A percentile compares a stretch with the other conserved stretches of the same genome.
Conservation (phyloP, 2,797 vertebrate species). For the Pyrocephalus nanus region DNA sequence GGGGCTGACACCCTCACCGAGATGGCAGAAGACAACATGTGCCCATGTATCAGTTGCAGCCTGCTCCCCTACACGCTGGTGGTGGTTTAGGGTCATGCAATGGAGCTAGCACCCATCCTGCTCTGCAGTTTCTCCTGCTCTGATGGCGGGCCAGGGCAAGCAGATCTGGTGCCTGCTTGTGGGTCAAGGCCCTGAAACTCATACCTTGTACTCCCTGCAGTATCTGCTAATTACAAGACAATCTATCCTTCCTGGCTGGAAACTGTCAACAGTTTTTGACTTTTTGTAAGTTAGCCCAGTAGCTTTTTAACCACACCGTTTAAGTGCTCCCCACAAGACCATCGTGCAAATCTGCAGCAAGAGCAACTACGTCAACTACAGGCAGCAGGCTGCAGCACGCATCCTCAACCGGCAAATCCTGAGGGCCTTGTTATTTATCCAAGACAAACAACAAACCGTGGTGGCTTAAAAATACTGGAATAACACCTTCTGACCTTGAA, state of each 20-base stretch:
- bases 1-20: not conserved
- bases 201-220: not conserved
- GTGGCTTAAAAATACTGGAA: slow-evolving; percentile 1
- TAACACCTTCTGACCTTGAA: not conserved
- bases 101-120: not conserved
- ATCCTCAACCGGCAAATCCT: not conserved
- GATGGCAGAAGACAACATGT: not conserved
- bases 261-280: not conserved
- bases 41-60: not conserved
- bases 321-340: not conserved
- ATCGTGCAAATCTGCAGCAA: not conserved
- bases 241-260: not conserved
- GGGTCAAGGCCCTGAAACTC: not conserved
- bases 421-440: not conserved
- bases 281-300: not conserved
- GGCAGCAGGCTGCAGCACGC: not conserved
- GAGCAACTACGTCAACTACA: not conserved
- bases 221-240: not conserved
- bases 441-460: not conserved
- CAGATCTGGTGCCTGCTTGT: not conserved
- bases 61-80: accelerated
- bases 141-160: not conserved
- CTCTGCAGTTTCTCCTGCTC: not conserved
- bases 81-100: not conserved
- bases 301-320: not conserved